phyloP scores from a whole-genome alignment of 1,140 invertebrate species.

The Bombus superbus region DNA sequence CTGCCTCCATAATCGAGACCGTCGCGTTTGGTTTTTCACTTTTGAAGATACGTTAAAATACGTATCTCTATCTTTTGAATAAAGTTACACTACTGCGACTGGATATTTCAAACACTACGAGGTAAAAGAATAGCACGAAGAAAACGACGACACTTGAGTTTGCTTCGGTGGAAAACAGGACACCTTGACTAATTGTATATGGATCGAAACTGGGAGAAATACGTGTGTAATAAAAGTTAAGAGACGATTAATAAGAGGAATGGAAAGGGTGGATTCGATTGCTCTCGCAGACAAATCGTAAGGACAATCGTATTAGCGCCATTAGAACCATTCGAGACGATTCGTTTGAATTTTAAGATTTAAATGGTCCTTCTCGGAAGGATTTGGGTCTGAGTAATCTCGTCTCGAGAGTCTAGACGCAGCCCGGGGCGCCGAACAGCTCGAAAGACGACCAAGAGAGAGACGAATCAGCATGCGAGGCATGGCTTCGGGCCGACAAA shows the following conservation, averaged over 20 bases:
- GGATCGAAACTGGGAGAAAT: not conserved
- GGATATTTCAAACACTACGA: no score
- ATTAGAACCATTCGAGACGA: constrained; percentile 36
- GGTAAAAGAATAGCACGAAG: no score
- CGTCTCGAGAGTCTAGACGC: constrained; percentile 50
- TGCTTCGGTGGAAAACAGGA: no score
- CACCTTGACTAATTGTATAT: not conserved
- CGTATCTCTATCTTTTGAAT: no score
- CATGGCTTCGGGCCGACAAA: constrained; percentile 33
- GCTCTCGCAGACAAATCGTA: not conserved
- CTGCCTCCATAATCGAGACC: no score
- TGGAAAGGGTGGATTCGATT: constrained; percentile 1
- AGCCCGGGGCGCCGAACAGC: constrained; percentile 40
- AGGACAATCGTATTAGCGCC: constrained; percentile 38
- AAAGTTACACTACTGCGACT: no score
- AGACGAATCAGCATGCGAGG: constrained; percentile 53
- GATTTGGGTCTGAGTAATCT: constrained; percentile 50
- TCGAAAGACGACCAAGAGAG: constrained; percentile 30
- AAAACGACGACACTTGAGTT: no score
- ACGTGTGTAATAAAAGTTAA: not conserved
- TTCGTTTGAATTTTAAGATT: constrained; percentile 48
- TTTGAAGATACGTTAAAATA: no score
- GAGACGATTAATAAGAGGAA: not conserved
- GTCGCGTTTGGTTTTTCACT: no score
- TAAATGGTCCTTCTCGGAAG: constrained; percentile 53